Percentiles rank a stretch among this genome's conserved stretches.
Evolutionary conservation across 2,797 vertebrate genomes (phyloP).

Genomic region (Lagorchestes hirsutus): DNA sequence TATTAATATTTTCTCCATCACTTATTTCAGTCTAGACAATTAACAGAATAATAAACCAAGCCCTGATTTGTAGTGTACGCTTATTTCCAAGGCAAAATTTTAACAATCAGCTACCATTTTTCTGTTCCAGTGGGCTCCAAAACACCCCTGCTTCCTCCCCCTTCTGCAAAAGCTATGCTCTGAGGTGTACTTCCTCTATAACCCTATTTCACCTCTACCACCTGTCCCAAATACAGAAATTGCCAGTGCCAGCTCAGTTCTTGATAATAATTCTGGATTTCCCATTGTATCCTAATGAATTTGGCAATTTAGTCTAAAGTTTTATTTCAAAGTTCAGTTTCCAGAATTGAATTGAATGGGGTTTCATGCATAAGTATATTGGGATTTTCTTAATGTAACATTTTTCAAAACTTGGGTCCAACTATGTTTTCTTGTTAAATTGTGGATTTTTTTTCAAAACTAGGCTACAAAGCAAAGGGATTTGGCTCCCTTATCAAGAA

Average conservation of each 20-base stretch:
- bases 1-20: not conserved
- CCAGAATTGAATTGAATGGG: not conserved
- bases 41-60: not conserved
- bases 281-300: not conserved
- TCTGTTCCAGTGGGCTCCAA: not conserved
- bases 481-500: conserved; percentile 29
- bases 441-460: not conserved
- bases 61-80: not conserved
- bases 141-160: not conserved
- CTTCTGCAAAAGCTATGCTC: not conserved
- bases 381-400: conserved; percentile 41
- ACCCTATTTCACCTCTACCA: not conserved
- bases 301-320: not conserved
- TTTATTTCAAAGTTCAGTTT: conserved; percentile 29
- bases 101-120: not conserved
- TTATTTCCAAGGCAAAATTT: not conserved
- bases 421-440: conserved; percentile 34
- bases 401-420: not conserved
- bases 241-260: not conserved
- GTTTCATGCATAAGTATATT: conserved; percentile 2
- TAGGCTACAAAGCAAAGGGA: not conserved
- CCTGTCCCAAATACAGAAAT: not conserved
- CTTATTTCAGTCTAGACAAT: not conserved
- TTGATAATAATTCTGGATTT: not conserved
- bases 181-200: not conserved